Evolutionary conservation across 2,888 invertebrate genomes (phyloP).

Genomic region (Meteorus colon): DNA sequence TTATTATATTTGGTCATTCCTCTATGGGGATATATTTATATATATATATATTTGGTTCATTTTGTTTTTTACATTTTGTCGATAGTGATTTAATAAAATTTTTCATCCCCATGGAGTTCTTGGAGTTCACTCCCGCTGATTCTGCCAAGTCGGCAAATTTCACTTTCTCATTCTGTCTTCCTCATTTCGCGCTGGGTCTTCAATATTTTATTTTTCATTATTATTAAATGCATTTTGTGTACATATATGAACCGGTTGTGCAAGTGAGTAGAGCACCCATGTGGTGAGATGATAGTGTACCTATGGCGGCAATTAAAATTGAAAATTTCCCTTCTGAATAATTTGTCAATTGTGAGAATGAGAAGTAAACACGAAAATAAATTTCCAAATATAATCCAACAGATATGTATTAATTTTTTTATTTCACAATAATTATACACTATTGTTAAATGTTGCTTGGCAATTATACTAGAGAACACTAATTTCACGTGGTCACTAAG

Average conservation of each 20-base stretch:
- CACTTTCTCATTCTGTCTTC: not conserved
- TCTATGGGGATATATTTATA: not conserved
- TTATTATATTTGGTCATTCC: not conserved
- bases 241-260: not conserved
- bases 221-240: not conserved
- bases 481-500: constrained; percentile 35
- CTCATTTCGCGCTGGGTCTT: too few relatives aligned
- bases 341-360: not conserved
- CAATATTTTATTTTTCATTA: not conserved
- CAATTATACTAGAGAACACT: constrained; percentile 33
- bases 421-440: constrained; percentile 12
- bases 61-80: not conserved
- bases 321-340: not conserved
- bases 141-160: not conserved
- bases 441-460: constrained; percentile 28
- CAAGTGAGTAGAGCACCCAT: not conserved
- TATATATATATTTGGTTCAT: not conserved
- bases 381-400: not conserved
- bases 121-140: constrained; percentile 2
- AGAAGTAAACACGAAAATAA: not conserved
- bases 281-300: not conserved
- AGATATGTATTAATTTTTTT: not conserved
- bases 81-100: constrained; percentile 10
- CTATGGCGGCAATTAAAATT: not conserved
- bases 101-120: constrained; percentile 15